phyloP scores from a whole-genome alignment of 2,888 invertebrate genomes.

The Thereva nobilitata region DNA sequence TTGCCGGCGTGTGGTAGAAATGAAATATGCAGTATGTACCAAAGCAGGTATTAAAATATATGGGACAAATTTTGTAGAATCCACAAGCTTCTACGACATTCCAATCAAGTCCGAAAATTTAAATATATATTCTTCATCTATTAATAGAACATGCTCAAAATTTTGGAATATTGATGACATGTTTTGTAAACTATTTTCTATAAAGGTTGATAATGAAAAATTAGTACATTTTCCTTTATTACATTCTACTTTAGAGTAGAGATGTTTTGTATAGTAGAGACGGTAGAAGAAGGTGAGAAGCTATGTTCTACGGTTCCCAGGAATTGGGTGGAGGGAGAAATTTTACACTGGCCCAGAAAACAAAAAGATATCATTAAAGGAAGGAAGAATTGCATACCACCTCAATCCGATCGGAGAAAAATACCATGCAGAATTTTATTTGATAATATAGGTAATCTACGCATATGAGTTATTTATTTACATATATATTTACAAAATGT shows the following conservation, averaged over 20 bases:
- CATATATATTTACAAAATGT: too few species aligned
- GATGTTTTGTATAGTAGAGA: neutral
- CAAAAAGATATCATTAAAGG: neutral
- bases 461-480: too few species aligned
- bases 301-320: neutral
- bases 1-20: neutral
- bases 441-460: too few species aligned
- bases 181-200: constrained; percentile 10
- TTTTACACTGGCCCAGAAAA: neutral
- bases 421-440: too few species aligned
- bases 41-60: neutral
- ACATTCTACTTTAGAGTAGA: neutral
- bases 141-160: constrained; percentile 32
- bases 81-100: neutral
- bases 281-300: neutral
- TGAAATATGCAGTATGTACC: neutral
- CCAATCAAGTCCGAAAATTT: constrained; percentile 41
- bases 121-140: constrained; percentile 38
- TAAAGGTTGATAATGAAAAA: neutral
- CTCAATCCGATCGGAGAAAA: neutral
- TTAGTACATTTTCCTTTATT: neutral
- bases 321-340: neutral
- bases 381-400: neutral
- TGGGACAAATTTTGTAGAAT: neutral
- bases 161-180: constrained; percentile 10